Evolutionary conservation across 2,888 invertebrate genomes (phyloP).

Genomic region (Mesopsocus fuscifrons): DNA sequence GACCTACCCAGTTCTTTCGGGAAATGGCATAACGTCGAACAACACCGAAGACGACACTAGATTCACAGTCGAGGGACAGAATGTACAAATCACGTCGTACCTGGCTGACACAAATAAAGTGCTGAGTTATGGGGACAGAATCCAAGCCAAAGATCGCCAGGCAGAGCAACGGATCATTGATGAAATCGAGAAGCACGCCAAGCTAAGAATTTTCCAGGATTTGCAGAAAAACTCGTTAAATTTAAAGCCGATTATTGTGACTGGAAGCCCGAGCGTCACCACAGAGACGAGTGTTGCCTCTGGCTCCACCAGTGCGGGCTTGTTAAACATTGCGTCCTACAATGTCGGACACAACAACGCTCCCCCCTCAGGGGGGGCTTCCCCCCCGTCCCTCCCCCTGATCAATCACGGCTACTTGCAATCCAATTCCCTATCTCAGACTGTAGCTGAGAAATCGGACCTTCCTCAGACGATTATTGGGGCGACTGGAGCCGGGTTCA

Average conservation of each 20-base stretch:
- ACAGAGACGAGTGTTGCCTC: background rate
- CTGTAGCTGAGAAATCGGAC: slow-evolving; percentile 4
- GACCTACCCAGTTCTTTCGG: background rate
- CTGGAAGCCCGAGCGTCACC: slow-evolving; percentile 1
- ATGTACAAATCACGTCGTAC: slow-evolving; percentile 16
- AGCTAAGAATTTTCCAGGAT: slow-evolving; percentile 3
- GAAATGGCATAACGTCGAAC: slow-evolving; percentile 1
- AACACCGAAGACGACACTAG: slow-evolving; percentile 3
- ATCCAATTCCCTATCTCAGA: slow-evolving; percentile 3
- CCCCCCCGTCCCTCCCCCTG: slow-evolving; percentile 2
- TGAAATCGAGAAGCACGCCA: slow-evolving; percentile 6
- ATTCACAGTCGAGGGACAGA: slow-evolving; percentile 5
- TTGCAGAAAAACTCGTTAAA: slow-evolving; percentile 3
- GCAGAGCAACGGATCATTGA: background rate
- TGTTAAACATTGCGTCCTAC: background rate
- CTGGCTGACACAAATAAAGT: slow-evolving; percentile 16
- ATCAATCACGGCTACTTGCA: background rate
- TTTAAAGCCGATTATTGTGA: slow-evolving; percentile 16
- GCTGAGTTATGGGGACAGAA: slow-evolving; percentile 9
- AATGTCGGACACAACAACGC: slow-evolving; percentile 7
- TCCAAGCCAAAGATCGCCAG: background rate
- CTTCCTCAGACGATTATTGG: background rate
- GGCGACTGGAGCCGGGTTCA: background rate
- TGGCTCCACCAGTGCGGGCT: background rate
- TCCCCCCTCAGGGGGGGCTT: background rate